These are phyloP conservation scores for Sarcophilus harrisii DNA, from an alignment of 2,797 vertebrate species.

Conservation along the genomic window DNA sequence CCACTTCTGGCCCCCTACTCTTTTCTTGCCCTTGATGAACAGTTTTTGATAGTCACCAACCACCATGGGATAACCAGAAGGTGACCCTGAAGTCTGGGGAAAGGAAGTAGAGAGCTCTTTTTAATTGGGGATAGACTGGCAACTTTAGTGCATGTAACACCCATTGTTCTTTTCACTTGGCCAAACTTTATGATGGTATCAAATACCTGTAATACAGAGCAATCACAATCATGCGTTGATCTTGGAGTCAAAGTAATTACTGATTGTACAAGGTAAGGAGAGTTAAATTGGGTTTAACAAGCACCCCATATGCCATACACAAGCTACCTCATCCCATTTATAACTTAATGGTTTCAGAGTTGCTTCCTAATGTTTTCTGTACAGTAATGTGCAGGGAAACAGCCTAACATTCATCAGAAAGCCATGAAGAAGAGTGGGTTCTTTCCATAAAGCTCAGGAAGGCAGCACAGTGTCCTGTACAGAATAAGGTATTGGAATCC, in stretches of 20 bases:
- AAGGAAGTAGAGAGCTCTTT: not conserved
- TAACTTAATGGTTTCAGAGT: conserved; percentile 44
- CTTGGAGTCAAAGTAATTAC: conserved; percentile 63
- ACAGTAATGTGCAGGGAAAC: conserved; percentile 44
- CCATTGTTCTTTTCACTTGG: conserved; percentile 21
- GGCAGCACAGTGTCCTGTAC: not conserved
- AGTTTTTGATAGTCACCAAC: too few species aligned
- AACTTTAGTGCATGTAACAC: conserved; percentile 9
- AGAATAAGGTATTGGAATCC: too few species aligned
- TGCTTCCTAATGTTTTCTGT: conserved; percentile 47
- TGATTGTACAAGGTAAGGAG: conserved; percentile 58
- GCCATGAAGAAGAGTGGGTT: conserved; percentile 37
- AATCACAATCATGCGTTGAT: conserved; percentile 62
- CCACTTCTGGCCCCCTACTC: not conserved
- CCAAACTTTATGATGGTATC: conserved; percentile 49
- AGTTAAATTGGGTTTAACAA: conserved; percentile 63
- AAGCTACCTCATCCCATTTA: conserved; percentile 34
- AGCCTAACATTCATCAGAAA: conserved; percentile 55
- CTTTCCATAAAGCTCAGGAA: conserved; percentile 36
- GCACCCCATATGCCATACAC: conserved; percentile 15
- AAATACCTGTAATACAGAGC: conserved; percentile 60
- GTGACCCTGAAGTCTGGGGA: too few species aligned
- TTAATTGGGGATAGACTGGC: conserved; percentile 38
- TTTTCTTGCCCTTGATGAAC: too few species aligned
- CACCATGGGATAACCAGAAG: too few species aligned